Evolutionary conservation across 2,888 invertebrate genomes (phyloP).

Genomic region (Spilarctia lutea): DNA sequence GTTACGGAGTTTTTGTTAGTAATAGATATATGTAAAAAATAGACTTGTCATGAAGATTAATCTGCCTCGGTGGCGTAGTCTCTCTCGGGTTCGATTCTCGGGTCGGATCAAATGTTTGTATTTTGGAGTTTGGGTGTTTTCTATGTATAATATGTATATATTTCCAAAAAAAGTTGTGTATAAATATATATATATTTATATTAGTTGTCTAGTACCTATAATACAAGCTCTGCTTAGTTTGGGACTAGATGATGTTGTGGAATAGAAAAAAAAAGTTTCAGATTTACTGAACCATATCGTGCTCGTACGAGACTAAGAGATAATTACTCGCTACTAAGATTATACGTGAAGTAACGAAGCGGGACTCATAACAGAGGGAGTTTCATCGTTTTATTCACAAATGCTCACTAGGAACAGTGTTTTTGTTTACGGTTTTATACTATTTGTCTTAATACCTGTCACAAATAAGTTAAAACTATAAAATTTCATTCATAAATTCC

Average conservation of each 20-base stretch:
- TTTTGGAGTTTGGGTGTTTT: no score
- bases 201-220: no score
- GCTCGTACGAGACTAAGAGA: slow-evolving; percentile 64
- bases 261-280: no score
- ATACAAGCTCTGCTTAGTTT: no score
- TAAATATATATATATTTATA: no score
- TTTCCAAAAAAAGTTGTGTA: no score
- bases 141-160: no score
- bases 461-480: background rate
- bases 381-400: slow-evolving; percentile 56
- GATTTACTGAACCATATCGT: slow-evolving; percentile 36
- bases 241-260: no score
- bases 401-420: background rate
- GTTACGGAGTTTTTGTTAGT: background rate
- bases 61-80: no score
- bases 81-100: no score
- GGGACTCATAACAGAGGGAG: slow-evolving; percentile 69
- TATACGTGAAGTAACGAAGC: slow-evolving; percentile 69
- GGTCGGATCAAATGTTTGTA: no score
- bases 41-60: no score
- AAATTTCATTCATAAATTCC: background rate
- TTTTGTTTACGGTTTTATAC: background rate
- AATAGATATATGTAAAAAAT: background rate
- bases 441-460: background rate
- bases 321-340: slow-evolving; percentile 73